phyloP scores from a whole-genome alignment of 2,113 vertebrate genomes.

The Cephalophus harveyi region DNA sequence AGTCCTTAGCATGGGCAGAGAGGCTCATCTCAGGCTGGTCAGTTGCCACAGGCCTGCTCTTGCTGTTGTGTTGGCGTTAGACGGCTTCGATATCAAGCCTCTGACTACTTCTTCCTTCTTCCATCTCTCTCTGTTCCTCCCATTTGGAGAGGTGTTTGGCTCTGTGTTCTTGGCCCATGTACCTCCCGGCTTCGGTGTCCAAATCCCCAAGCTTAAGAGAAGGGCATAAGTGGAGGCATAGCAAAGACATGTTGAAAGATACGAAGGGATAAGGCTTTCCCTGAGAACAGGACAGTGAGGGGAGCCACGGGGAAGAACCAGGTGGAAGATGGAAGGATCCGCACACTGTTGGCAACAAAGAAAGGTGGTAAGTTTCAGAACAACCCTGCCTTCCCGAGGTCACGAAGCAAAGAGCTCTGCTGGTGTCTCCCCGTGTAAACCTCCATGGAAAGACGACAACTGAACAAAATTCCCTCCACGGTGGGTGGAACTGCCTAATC shows the following conservation, averaged over 20 bases:
- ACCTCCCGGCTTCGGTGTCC: neutral
- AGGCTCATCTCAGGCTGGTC: neutral
- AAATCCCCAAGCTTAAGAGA: neutral
- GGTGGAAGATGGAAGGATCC: neutral
- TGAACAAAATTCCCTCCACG: neutral
- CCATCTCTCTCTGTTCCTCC: neutral
- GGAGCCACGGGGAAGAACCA: accelerated
- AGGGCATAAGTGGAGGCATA: neutral
- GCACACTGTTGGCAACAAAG: neutral
- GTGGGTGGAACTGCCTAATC: neutral
- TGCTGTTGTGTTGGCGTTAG: neutral
- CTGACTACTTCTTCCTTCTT: neutral
- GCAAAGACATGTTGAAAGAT: neutral
- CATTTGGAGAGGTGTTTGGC: neutral
- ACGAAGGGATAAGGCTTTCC: neutral
- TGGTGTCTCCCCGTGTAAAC: neutral
- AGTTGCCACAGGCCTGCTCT: neutral
- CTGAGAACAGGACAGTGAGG: neutral
- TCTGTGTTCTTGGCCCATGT: neutral
- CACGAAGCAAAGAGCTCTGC: neutral
- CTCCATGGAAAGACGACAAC: neutral
- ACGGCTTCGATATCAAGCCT: neutral
- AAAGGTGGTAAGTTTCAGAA: neutral
- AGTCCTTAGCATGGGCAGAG: neutral
- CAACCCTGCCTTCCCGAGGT: neutral